These are phyloP conservation scores for Epirrhoe tristata DNA, from an alignment of 2,888 invertebrate genomes.

Conservation along the genomic window DNA sequence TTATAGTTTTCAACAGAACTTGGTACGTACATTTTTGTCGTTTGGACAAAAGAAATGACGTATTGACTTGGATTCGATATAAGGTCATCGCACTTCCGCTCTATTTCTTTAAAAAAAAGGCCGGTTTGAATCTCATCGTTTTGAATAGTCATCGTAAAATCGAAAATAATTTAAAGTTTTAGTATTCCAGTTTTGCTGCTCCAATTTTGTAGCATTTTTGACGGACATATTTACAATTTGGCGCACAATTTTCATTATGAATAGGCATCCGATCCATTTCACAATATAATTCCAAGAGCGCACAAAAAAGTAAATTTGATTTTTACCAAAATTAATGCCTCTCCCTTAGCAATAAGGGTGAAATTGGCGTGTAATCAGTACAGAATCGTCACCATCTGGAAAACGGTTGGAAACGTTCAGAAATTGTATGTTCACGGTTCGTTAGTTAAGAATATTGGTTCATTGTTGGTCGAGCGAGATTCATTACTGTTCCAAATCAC, in stretches of 20 bases:
- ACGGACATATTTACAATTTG: conserved; percentile 32
- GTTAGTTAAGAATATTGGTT: conserved; percentile 71
- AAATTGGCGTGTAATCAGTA: conserved; percentile 69
- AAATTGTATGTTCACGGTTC: conserved; percentile 70
- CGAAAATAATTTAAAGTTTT: conserved; percentile 19
- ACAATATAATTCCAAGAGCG: conserved; percentile 37
- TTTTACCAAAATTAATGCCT: conserved; percentile 55
- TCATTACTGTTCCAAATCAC: conserved; percentile 57
- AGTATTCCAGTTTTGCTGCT: neutral
- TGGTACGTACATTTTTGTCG: neutral
- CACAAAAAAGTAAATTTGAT: conserved; percentile 45
- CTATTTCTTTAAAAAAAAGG: no score
- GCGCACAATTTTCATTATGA: conserved; percentile 32
- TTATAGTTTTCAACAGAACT: neutral
- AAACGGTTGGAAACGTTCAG: conserved; percentile 61
- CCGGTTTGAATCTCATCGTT: neutral
- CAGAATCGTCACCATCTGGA: conserved; percentile 74
- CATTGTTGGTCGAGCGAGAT: conserved; percentile 62
- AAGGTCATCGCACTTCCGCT: no score
- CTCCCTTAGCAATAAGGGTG: conserved; percentile 60
- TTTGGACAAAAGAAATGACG: no score
- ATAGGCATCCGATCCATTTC: conserved; percentile 45
- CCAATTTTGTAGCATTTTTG: conserved; percentile 16
- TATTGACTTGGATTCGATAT: no score
- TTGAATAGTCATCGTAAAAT: neutral